Evolutionary conservation across 2,888 invertebrate species (phyloP).

Genomic region (Pyralis farinalis): DNA sequence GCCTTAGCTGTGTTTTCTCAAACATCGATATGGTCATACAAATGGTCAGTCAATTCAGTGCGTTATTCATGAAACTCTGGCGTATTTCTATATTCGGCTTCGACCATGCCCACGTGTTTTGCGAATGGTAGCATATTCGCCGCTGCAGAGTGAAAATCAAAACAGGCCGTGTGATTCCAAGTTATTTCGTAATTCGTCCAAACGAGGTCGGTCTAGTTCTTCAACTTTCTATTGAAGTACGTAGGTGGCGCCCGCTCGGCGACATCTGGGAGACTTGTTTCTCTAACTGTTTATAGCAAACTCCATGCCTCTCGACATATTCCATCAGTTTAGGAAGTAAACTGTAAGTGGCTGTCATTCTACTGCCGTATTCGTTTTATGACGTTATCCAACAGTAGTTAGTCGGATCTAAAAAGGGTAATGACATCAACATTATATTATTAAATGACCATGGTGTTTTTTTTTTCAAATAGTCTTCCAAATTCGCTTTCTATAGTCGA

Average conservation of each 20-base stretch:
- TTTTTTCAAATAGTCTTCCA: slow-evolving; percentile 37
- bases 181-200: slow-evolving; percentile 50
- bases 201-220: slow-evolving; percentile 68
- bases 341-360: slow-evolving; percentile 21
- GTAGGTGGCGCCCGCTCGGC: slow-evolving; percentile 53
- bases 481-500: slow-evolving; percentile 66
- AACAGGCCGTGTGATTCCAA: slow-evolving; percentile 44
- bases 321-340: slow-evolving; percentile 24
- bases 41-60: too few relatives aligned
- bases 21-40: neutral
- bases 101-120: slow-evolving; percentile 18
- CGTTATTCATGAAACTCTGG: slow-evolving; percentile 11
- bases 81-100: slow-evolving; percentile 21
- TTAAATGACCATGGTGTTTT: slow-evolving; percentile 35
- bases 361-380: slow-evolving; percentile 25
- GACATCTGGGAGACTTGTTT: slow-evolving; percentile 42
- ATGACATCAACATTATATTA: slow-evolving; percentile 38
- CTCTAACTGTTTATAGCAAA: slow-evolving; percentile 33
- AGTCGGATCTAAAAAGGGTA: slow-evolving; percentile 27
- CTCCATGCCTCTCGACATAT: slow-evolving; percentile 22
- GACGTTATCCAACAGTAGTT: slow-evolving; percentile 31
- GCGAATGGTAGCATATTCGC: slow-evolving; percentile 23
- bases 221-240: slow-evolving; percentile 71
- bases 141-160: slow-evolving; percentile 48
- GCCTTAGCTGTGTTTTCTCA: neutral